Base-by-base conservation (phyloP, 1,140 invertebrate species). In the Whitmania pigra region DNA sequence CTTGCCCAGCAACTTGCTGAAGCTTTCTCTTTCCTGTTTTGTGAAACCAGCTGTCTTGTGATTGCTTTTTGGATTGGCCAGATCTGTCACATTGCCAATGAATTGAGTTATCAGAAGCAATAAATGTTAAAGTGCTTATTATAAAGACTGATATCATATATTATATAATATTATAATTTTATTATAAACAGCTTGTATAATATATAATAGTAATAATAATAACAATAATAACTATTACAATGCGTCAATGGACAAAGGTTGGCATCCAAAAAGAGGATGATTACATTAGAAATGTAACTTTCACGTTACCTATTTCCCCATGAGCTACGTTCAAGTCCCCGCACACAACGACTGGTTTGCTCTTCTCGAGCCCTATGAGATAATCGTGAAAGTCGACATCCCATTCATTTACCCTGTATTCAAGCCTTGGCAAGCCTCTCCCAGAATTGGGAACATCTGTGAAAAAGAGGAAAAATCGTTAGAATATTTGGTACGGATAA, bases 311-410 rank as follows among this genome's bases (percentile, higher is more conserved):
- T 79, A 97, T 97, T 85, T 94, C 91, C 76, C 89, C 83, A 82
- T 99, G 95, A 66, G 94, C 89, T 7, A 98, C 95, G 85, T 99
- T 99, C 85, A 99, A 88, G 82, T 99, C 96, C 2, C 96, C 95
- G 80, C 89, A 92, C 75, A 97, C 86, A 67, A 99, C 89, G 0
- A 98, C 91, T 20, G 94, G 92, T 81, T 99, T 99, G 68, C 89
- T 88, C 72, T 86, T 83, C 83, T 98, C 91, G 25, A 98, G 84
- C 67, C 88, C 82, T 77, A 89, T 87, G 13, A 97, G 79, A 80
- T 89, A 88, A 25, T 87, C 84, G 73, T 87, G 85, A 78, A 98
- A 93, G 31, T 86, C 83, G 74, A 88, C 83, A 81, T 99, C 94
- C 93, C 94, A 99, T 77, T 91, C 85, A 79, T 81, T 77, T n/a